Percentiles rank a stretch among this genome's conserved stretches.
These are phyloP conservation scores for Saccopteryx bilineata DNA, from an alignment of 2,113 vertebrate genomes.

Conservation along the genomic window DNA sequence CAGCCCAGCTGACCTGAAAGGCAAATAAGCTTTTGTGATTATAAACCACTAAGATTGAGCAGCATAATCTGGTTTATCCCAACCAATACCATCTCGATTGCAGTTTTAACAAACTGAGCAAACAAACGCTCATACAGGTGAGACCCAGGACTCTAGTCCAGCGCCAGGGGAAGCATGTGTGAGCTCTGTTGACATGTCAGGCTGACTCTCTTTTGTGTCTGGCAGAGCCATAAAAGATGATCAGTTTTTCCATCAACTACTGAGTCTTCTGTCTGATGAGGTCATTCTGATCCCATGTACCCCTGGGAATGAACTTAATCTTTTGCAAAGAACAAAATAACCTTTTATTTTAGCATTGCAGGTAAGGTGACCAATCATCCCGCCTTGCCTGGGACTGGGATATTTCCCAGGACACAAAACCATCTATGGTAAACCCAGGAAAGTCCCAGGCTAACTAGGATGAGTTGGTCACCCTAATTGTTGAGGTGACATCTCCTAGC, in stretches of 20 bases:
- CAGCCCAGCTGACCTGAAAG: neutral
- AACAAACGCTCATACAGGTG: neutral
- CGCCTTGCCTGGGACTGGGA: neutral
- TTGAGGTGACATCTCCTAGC: neutral
- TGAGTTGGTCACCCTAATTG: neutral
- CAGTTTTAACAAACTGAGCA: neutral
- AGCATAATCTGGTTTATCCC: neutral
- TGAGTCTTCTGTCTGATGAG: slow-evolving; percentile 23
- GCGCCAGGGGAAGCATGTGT: neutral
- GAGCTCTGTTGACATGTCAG: neutral
- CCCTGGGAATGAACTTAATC: slow-evolving; percentile 3
- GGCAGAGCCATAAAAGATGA: slow-evolving; percentile 6
- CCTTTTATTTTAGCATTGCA: neutral
- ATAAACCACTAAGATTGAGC: neutral
- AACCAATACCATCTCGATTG: neutral
- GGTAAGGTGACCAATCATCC: neutral
- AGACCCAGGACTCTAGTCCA: neutral
- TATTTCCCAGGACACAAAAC: neutral
- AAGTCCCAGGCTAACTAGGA: neutral
- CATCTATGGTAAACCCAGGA: neutral
- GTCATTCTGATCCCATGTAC: neutral
- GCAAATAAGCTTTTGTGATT: slow-evolving; percentile 30
- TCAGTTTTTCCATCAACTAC: neutral
- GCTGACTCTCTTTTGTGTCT: neutral
- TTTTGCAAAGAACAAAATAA: slow-evolving; percentile 29